Base-by-base conservation (phyloP, 1,140 invertebrate genomes). In the Diorhabda elongata region DNA sequence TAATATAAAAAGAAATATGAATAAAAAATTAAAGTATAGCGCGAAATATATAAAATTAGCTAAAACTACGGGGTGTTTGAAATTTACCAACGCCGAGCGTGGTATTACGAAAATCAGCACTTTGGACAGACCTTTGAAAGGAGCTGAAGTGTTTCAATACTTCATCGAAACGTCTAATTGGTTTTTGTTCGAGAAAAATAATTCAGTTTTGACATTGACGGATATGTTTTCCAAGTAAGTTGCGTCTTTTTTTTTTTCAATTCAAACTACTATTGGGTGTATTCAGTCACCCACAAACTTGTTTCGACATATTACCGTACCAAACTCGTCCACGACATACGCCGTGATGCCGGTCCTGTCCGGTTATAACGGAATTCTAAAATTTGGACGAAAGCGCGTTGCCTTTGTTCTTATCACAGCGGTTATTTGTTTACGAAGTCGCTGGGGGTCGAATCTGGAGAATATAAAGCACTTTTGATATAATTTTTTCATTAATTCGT, bases 101-200 rank as follows among this genome's bases (percentile, higher is more conserved):
- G 59, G 43, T 6, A 69, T 61, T 57, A 64, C 60, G 8, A 62
- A 63, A 64, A 44, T 58, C 44, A 64, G 62, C 58, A 75, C 74
- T 9, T 68, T 75, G 42, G 73, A 75, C 58, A 58, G 72, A 4
- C 66, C 71, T 1, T 67, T 76, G 45, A 69, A 68, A 42, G 74
- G 75, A 61, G 42, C 58, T 2, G 72, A 71, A 64, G 70, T 71
- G n/a, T 58, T 77, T 56, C 67, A 73, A 45, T 77, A 74, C 66
- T 73, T 77, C 42, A 64, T 77, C 9, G 76, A 77, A 72, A 77
- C 72, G 2, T 76, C 75, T 1, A 77, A 77, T 64, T 77, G 76
- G 76, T 76, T 78, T 58, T 58, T 78, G 44, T 78, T 78, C 67
- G 64, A 73, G 59, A 75, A 75, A 42, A 69, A 76, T 11, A 68